These are phyloP conservation scores for Disparrhopalites patrizii DNA, from an alignment of 2,888 invertebrate species.

Conservation along the genomic window DNA sequence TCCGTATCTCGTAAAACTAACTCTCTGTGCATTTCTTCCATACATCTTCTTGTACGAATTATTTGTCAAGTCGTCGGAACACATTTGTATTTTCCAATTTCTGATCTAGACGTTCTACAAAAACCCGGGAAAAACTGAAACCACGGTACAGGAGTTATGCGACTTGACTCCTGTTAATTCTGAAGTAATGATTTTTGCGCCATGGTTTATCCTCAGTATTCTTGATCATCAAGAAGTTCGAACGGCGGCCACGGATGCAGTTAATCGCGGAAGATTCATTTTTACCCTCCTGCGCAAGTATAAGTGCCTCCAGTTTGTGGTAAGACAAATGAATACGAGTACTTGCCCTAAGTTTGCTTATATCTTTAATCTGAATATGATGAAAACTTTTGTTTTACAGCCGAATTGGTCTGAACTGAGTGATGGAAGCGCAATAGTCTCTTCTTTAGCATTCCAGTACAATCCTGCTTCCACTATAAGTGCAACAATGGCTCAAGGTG, in stretches of 20 bases:
- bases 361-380: neutral
- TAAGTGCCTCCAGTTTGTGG: slow-evolving; percentile 46
- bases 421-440: slow-evolving; percentile 43
- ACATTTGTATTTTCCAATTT: slow-evolving; percentile 3
- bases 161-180: slow-evolving; percentile 38
- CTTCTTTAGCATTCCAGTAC: slow-evolving; percentile 47
- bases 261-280: slow-evolving; percentile 43
- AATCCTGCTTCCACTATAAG: slow-evolving; percentile 28
- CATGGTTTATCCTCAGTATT: slow-evolving; percentile 46
- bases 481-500: neutral
- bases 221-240: slow-evolving; percentile 41
- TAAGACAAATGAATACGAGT: slow-evolving; percentile 28
- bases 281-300: slow-evolving; percentile 41
- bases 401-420: slow-evolving; percentile 46
- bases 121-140: slow-evolving; percentile 36
- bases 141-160: slow-evolving; percentile 36
- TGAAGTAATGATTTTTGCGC: slow-evolving; percentile 44
- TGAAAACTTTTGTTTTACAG: slow-evolving; percentile 27
- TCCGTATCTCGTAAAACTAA: slow-evolving; percentile 45
- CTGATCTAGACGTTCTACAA: slow-evolving; percentile 43
- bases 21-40: no score
- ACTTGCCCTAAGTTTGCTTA: neutral
- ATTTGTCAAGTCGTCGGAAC: neutral
- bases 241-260: slow-evolving; percentile 39
- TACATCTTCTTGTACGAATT: neutral